phyloP scores from a whole-genome alignment of 2,797 vertebrate species.

The Siniperca undulata region DNA sequence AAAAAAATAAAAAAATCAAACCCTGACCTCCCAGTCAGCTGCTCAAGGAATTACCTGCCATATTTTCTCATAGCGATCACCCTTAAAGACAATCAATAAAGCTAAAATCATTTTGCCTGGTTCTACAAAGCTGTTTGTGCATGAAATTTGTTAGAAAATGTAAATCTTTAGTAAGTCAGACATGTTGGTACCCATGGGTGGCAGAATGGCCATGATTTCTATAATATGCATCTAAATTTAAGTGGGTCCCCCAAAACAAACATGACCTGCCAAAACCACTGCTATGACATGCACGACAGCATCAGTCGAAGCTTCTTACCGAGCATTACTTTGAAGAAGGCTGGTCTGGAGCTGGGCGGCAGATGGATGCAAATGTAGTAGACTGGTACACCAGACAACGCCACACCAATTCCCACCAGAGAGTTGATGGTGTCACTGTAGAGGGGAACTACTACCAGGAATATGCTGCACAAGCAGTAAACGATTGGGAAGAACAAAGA shows the following conservation, averaged over 20 bases:
- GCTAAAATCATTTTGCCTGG: neutral
- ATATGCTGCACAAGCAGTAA: slow-evolving; percentile 87
- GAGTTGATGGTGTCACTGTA: slow-evolving; percentile 89
- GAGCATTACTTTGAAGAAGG: slow-evolving; percentile 75
- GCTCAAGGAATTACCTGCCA: neutral
- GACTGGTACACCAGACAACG: slow-evolving; percentile 86
- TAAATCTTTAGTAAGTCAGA: neutral
- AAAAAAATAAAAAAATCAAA: neutral
- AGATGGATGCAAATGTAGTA: slow-evolving; percentile 86
- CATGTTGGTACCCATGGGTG: neutral
- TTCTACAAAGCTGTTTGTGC: too few species aligned
- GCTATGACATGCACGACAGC: too few species aligned
- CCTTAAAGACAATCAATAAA: too few species aligned
- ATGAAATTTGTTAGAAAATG: neutral
- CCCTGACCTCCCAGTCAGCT: neutral
- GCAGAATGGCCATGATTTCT: neutral
- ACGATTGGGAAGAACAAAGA: slow-evolving; percentile 88
- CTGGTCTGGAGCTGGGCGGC: slow-evolving; percentile 83
- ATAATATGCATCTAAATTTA: neutral
- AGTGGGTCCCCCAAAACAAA: neutral
- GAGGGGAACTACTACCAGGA: slow-evolving; percentile 89
- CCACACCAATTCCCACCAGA: slow-evolving; percentile 87
- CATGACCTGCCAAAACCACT: neutral
- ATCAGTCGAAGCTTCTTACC: slow-evolving; percentile 70
- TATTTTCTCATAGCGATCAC: neutral